Evolutionary conservation across 2,888 invertebrate genomes (phyloP).

Genomic region (Dysmachus trigonus): DNA sequence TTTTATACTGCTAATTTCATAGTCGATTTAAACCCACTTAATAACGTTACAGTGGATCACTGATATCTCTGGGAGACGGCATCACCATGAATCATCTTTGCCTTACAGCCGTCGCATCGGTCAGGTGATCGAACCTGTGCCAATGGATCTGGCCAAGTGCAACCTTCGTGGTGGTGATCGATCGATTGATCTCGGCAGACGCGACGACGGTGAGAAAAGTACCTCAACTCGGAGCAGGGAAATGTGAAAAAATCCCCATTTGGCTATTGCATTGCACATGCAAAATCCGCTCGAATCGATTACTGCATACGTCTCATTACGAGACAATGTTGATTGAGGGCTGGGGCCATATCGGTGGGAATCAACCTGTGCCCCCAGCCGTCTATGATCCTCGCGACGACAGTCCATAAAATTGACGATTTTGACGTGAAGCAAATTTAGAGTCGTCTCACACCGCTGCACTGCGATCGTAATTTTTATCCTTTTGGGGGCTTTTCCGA

Average conservation of each 20-base stretch:
- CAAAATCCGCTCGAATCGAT: constrained; percentile 25
- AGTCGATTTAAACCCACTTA: constrained; percentile 50
- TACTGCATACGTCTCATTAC: constrained; percentile 41
- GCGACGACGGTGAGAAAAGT: constrained; percentile 41
- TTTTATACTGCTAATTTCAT: constrained; percentile 48
- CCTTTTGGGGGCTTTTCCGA: constrained; percentile 2
- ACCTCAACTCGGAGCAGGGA: background rate
- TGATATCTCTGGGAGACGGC: constrained; percentile 7
- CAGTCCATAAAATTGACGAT: constrained; percentile 48
- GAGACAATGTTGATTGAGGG: constrained; percentile 19
- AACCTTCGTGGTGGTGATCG: constrained; percentile 40
- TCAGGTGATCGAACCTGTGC: background rate
- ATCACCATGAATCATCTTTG: constrained; percentile 39
- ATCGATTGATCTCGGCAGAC: constrained; percentile 40
- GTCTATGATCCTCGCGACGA: constrained; percentile 30
- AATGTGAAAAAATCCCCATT: constrained; percentile 36
- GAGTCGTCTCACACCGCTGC: constrained; percentile 20
- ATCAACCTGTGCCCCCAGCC: background rate
- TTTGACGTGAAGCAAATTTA: constrained; percentile 48
- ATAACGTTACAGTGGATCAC: constrained; percentile 43
- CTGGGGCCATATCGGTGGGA: constrained; percentile 1
- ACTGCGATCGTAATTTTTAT: background rate
- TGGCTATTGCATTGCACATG: constrained; percentile 17
- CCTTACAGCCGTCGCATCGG: constrained; percentile 7
- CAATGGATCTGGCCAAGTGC: constrained; percentile 35